Conservation (phyloP, 2,888 invertebrate species). For the Acleris cristana region DNA sequence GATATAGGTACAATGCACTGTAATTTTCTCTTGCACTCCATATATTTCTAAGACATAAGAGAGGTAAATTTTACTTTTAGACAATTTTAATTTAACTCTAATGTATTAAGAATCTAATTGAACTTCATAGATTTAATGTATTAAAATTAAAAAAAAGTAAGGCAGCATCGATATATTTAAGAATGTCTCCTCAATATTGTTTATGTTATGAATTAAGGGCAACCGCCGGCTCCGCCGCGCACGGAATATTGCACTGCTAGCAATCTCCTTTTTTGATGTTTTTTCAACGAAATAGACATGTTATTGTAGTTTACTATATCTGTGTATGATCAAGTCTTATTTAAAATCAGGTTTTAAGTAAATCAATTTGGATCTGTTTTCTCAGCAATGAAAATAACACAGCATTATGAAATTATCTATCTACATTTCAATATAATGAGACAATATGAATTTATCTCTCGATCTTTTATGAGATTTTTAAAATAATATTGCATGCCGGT, state of each 20-base stretch:
- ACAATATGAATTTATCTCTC: slow-evolving; percentile 75
- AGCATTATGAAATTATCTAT: slow-evolving; percentile 78
- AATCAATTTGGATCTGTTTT: slow-evolving; percentile 82
- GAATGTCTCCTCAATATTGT: slow-evolving; percentile 62
- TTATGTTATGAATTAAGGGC: slow-evolving; percentile 75
- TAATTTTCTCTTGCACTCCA: slow-evolving; percentile 61
- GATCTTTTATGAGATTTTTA: slow-evolving; percentile 75
- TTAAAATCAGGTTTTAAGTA: slow-evolving; percentile 80
- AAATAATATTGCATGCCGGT: slow-evolving; percentile 74
- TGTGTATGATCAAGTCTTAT: slow-evolving; percentile 75
- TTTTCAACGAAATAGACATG: slow-evolving; percentile 80
- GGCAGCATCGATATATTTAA: slow-evolving; percentile 71
- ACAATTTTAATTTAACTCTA: slow-evolving; percentile 69
- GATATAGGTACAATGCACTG: slow-evolving; percentile 6
- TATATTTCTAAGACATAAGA: slow-evolving; percentile 55
- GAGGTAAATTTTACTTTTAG: slow-evolving; percentile 72
- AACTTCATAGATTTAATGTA: slow-evolving; percentile 66
- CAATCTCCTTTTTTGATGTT: slow-evolving; percentile 78
- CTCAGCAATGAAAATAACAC: slow-evolving; percentile 66
- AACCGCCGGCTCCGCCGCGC: slow-evolving; percentile 49
- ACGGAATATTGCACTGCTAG: slow-evolving; percentile 66
- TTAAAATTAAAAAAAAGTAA: slow-evolving; percentile 71
- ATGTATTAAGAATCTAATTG: slow-evolving; percentile 75
- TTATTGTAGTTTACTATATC: slow-evolving; percentile 75
- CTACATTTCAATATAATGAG: slow-evolving; percentile 58